Percentiles rank a stretch among this genome's conserved stretches.
These are phyloP conservation scores for Apaloderma vittatum DNA, from an alignment of 2,113 vertebrate genomes.

Conservation along the genomic window DNA sequence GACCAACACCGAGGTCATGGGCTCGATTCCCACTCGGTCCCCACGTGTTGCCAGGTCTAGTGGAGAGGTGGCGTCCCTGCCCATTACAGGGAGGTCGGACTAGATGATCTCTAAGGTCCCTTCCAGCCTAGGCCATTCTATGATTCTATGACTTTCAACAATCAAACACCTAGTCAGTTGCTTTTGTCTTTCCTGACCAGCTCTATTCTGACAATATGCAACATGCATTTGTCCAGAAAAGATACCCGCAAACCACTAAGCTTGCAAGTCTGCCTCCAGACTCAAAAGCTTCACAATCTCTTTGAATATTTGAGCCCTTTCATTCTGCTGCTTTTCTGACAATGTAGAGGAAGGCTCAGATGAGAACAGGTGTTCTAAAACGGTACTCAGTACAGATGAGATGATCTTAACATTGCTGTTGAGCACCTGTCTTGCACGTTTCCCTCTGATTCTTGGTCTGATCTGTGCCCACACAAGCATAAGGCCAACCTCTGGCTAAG, in stretches of 20 bases:
- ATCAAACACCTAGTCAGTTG: background rate
- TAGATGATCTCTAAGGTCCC: too few species aligned
- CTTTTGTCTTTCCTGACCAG: background rate
- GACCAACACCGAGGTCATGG: too few species aligned
- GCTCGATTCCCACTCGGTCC: too few species aligned
- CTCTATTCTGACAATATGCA: background rate
- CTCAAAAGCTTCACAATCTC: background rate
- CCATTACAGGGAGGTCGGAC: too few species aligned
- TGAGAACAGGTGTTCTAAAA: background rate
- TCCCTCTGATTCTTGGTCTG: background rate
- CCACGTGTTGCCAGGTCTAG: too few species aligned
- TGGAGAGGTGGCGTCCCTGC: too few species aligned
- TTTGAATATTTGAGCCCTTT: background rate
- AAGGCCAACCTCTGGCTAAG: background rate
- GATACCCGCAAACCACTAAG: background rate
- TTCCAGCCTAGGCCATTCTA: too few species aligned
- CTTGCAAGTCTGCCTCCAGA: background rate
- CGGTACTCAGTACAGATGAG: background rate
- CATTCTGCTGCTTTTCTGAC: background rate
- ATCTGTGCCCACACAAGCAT: background rate
- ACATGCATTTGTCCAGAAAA: background rate
- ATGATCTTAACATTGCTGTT: background rate
- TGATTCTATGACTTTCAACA: too few species aligned
- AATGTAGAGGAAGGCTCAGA: background rate
- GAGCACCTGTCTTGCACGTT: background rate